Evolutionary conservation across 2,797 vertebrate genomes (phyloP).

Genomic region (Columba guinea): DNA sequence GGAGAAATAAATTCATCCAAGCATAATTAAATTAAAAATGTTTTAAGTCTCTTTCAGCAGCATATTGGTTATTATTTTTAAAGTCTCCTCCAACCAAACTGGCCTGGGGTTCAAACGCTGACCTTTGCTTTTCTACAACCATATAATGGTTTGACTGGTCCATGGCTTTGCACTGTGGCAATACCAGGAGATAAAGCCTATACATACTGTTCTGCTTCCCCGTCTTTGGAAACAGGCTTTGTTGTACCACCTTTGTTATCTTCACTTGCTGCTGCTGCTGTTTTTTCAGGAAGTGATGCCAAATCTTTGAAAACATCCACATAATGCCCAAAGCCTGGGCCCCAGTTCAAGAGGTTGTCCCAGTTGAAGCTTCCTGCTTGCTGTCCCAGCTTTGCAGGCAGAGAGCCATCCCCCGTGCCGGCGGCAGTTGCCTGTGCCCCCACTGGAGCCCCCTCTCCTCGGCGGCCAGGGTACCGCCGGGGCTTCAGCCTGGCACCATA

Average conservation of each 20-base stretch:
- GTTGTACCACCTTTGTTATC: conserved; percentile 87
- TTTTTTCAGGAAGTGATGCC: conserved; percentile 92
- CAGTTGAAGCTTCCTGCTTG: conserved; percentile 91
- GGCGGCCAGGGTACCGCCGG: conserved; percentile 89
- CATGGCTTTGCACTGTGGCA: neutral
- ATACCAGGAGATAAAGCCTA: conserved; percentile 77
- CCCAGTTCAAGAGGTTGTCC: conserved; percentile 99
- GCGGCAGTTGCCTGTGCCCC: conserved; percentile 70
- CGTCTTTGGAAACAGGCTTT: conserved; percentile 87
- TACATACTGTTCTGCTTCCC: conserved; percentile 95
- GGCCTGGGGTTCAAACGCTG: conserved; percentile 72
- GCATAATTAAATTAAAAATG: conserved; percentile 75
- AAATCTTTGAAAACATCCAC: conserved; percentile 98
- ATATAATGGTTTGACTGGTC: conserved; percentile 50
- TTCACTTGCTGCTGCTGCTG: conserved; percentile 79
- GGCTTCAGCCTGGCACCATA: conserved; percentile 89
- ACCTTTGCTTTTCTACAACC: conserved; percentile 52
- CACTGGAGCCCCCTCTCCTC: conserved; percentile 87
- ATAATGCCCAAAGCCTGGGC: conserved; percentile 96
- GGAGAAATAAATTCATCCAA: conserved; percentile 68
- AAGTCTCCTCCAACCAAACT: conserved; percentile 72
- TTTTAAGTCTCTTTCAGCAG: conserved; percentile 79
- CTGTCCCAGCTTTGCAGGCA: conserved; percentile 87
- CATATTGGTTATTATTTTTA: conserved; percentile 78
- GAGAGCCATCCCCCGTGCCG: conserved; percentile 79